Evolutionary conservation across 2,797 vertebrate genomes (phyloP), one percentile per base, ranked within the genome.

Genomic region (Prunella strophiata): DNA sequence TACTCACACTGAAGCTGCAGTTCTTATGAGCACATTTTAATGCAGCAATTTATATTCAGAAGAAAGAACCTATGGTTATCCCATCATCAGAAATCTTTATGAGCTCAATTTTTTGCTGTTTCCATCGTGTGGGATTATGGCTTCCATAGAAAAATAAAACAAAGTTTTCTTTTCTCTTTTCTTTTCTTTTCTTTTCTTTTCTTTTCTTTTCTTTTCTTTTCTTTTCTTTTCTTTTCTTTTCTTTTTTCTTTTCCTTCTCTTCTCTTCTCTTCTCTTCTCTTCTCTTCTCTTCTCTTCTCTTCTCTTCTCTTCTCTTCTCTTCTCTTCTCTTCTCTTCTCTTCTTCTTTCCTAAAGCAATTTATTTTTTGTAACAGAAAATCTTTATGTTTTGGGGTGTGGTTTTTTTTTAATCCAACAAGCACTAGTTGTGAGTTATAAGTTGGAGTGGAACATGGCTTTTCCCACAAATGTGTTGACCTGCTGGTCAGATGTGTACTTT

Each of bases 11-110:
- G 70, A 83, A 78, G 74, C 74, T 89, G 73, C 55, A 76, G 50
- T 30, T 93, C 85, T 84, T 84, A 74, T 18, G 54, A 94, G 76
- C 52, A 73, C 40, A 82, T 93, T 94, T 88, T 92, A 96, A 96
- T 94, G 63, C 26, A 74, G 36, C 79, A 79, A 88, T 96, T 96
- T 95, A 92, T 96, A 94, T 95, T 90, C 93, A 94, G 93, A 95
- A 95, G 50, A 84, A 92, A 94, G 82, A 91, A 84, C 21, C 16
- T 17, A 61, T 13, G 34, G 81, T 93, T 95, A 96, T 82, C n/a
- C 71, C 72, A 92, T 81, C 65, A 89, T 84, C 73, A 92, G 74
- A 83, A 96, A 93, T 74, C 80, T 58, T 88, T 71, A 68, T 55
- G 20, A 83, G 45, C 52, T 73, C 36, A 25, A 76, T 63, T 88